phyloP scores from a whole-genome alignment of 1,140 invertebrate genomes.

The Zaprionus davidi region DNA sequence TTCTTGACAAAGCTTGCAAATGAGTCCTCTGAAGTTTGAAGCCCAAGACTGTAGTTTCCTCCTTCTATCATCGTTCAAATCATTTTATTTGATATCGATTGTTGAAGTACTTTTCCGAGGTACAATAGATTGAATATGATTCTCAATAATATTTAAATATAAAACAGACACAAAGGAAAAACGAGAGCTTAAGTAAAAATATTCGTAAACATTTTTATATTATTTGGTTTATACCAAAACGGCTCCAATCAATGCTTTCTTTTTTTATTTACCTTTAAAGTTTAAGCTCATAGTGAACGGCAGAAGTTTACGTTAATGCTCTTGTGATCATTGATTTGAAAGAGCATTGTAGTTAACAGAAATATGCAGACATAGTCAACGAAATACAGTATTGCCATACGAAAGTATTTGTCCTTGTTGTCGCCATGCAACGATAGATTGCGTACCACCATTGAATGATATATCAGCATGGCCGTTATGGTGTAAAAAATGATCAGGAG shows the following conservation, averaged over 20 bases:
- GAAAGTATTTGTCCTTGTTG: not conserved
- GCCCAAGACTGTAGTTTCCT: not conserved
- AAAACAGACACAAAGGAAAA: too few relatives aligned
- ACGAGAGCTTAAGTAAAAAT: too few relatives aligned
- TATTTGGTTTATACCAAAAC: too few relatives aligned
- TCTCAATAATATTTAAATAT: not conserved
- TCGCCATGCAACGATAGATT: not conserved
- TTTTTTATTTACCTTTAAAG: too few relatives aligned
- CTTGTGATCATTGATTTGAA: not conserved
- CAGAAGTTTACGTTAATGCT: not conserved
- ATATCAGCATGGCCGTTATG: not conserved
- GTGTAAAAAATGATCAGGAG: not conserved
- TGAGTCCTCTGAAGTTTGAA: not conserved
- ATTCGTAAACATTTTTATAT: too few relatives aligned
- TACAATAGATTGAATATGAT: not conserved
- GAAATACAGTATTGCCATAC: conserved; percentile 6
- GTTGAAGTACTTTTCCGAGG: not conserved
- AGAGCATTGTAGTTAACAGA: not conserved
- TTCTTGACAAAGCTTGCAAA: not conserved
- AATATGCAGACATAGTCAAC: conserved; percentile 6
- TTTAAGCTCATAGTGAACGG: too few relatives aligned
- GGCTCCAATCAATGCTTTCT: too few relatives aligned
- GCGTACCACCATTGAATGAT: conserved; percentile 2
- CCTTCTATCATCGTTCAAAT: not conserved
- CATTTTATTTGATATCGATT: not conserved